A percentile compares a stretch with the other conserved stretches of the same genome.
Evolutionary conservation across 2,888 invertebrate species (phyloP).

Genomic region (Cylloceria caligata): DNA sequence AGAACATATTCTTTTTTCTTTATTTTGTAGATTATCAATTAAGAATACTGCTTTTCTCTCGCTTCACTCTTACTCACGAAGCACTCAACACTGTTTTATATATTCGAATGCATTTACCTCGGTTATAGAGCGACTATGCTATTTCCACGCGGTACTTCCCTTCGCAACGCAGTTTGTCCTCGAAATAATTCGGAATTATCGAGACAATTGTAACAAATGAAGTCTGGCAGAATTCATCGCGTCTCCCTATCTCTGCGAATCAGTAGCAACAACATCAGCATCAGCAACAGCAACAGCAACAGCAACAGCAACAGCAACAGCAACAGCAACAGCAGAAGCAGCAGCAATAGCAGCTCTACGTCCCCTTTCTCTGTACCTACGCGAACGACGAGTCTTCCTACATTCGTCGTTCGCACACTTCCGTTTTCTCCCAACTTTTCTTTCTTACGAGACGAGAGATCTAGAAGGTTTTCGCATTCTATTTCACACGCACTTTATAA

Average conservation of each 20-base stretch:
- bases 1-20: slow-evolving; percentile 12
- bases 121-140: neutral
- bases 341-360: neutral
- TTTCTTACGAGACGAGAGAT: slow-evolving; percentile 39
- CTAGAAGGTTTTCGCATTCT: neutral
- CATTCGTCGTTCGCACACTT: slow-evolving; percentile 64
- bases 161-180: neutral
- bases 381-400: slow-evolving; percentile 56
- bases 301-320: neutral
- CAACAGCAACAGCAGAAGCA: neutral
- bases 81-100: slow-evolving; percentile 2
- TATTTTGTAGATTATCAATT: neutral
- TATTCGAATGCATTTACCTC: neutral
- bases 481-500: neutral
- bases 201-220: slow-evolving; percentile 26
- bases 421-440: slow-evolving; percentile 59
- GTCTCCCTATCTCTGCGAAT: slow-evolving; percentile 29
- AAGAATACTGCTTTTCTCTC: neutral
- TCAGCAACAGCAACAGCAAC: too few relatives aligned
- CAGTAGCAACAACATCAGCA: too few relatives aligned
- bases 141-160: neutral
- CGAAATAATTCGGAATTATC: slow-evolving; percentile 23
- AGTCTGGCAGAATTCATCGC: slow-evolving; percentile 32
- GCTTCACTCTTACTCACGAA: neutral
- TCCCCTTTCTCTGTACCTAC: slow-evolving; percentile 40